These are phyloP conservation scores for Orussus abietinus DNA, from an alignment of 1,140 invertebrate species.

Conservation along the genomic window DNA sequence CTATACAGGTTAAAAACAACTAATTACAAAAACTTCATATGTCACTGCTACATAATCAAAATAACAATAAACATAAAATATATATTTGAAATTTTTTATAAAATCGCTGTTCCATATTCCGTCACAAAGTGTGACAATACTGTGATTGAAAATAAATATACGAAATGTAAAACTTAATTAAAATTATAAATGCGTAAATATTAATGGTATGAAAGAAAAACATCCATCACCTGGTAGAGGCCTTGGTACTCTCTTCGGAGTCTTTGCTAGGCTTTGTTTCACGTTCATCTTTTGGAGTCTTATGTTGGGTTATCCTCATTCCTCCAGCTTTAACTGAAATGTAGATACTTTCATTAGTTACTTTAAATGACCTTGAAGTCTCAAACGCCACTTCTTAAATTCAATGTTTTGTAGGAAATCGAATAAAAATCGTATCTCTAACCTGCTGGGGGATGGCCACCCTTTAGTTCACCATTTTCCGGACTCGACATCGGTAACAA, in stretches of 20 bases:
- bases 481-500: slow-evolving; percentile 57
- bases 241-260: slow-evolving; percentile 43
- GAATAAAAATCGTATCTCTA: slow-evolving; percentile 29
- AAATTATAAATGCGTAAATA: not conserved
- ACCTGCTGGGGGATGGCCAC: slow-evolving; percentile 83
- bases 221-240: slow-evolving; percentile 39
- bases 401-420: slow-evolving; percentile 11
- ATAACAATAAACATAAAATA: no score
- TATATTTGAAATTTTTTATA: no score
- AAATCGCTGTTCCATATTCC: no score
- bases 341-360: no score
- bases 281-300: slow-evolving; percentile 62
- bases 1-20: not conserved
- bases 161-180: no score
- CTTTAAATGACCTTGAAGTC: slow-evolving; percentile 23
- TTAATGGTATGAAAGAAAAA: slow-evolving; percentile 7
- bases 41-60: slow-evolving; percentile 17
- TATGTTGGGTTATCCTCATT: slow-evolving; percentile 88
- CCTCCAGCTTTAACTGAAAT: slow-evolving; percentile 81
- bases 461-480: slow-evolving; percentile 65
- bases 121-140: no score
- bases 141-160: no score
- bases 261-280: slow-evolving; percentile 53
- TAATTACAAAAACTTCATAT: not conserved
- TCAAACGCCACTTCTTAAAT: slow-evolving; percentile 4